Percentiles rank a stretch among this genome's conserved stretches.
Evolutionary conservation across 2,797 vertebrate species (phyloP).

Genomic region (Anguilla anguilla): DNA sequence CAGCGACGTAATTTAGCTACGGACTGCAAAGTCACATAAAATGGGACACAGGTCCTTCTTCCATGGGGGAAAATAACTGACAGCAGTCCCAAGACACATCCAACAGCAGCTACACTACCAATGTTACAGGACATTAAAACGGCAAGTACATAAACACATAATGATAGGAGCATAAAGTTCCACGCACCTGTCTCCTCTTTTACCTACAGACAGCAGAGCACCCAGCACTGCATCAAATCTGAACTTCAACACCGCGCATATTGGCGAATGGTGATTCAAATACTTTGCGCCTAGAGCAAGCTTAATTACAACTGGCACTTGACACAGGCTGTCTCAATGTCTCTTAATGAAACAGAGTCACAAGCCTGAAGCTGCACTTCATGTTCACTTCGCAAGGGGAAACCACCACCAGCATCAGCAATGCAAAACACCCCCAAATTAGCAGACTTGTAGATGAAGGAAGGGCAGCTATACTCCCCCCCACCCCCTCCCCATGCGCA

Average conservation of each 20-base stretch:
- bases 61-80: not conserved
- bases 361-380: not conserved
- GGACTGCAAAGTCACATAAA: not conserved
- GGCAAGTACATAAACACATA: not conserved
- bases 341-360: not conserved
- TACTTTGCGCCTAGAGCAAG: not conserved
- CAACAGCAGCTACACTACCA: not conserved
- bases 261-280: no score
- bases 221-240: not conserved
- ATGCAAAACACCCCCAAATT: conserved; percentile 9
- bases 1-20: no score
- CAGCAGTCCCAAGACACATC: not conserved
- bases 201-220: not conserved
- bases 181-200: not conserved
- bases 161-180: not conserved
- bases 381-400: not conserved
- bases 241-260: no score
- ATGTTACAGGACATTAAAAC: not conserved
- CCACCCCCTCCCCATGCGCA: not conserved
- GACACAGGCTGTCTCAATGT: not conserved
- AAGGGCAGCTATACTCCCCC: not conserved
- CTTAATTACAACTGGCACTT: not conserved
- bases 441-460: not conserved
- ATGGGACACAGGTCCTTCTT: not conserved
- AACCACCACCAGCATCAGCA: not conserved